Conservation (phyloP, 2,888 invertebrate genomes). For the Myopa testacea region DNA sequence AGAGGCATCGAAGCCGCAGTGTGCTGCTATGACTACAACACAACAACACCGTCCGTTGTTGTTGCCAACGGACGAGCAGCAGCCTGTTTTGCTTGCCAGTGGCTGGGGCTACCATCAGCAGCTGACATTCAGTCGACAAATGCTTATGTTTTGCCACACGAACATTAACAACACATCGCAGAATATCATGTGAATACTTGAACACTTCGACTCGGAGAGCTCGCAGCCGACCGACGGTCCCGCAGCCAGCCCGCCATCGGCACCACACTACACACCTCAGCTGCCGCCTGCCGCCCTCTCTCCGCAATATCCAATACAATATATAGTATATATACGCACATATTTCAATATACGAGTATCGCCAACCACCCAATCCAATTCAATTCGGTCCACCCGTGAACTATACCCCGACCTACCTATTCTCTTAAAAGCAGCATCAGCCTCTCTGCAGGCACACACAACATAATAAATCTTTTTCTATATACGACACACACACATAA, state of each 20-base stretch:
- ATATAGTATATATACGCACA: too few species aligned
- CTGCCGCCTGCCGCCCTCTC: neutral
- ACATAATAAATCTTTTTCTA: too few species aligned
- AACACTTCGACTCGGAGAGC: conserved; percentile 34
- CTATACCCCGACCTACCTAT: too few species aligned
- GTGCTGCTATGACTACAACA: neutral
- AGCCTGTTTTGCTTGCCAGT: conserved; percentile 15
- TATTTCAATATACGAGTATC: too few species aligned
- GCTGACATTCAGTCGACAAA: conserved; percentile 27
- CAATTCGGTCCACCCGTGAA: too few species aligned
- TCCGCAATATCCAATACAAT: too few species aligned
- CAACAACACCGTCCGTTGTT: neutral
- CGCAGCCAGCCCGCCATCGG: neutral
- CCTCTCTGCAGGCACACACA: too few species aligned
- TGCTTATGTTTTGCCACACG: conserved; percentile 32
- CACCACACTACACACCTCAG: too few species aligned
- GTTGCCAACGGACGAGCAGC: neutral
- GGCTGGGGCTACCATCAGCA: conserved; percentile 15
- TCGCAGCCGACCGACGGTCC: neutral
- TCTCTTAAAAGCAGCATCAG: too few species aligned
- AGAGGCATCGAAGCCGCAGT: neutral
- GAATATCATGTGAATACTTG: conserved; percentile 41
- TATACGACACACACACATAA: too few species aligned
- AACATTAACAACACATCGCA: conserved; percentile 35
- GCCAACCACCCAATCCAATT: too few species aligned